Percentiles rank a stretch among this genome's conserved stretches.
Evolutionary conservation across 2,888 invertebrate genomes (phyloP).

Genomic region (Stomorhina lunata): DNA sequence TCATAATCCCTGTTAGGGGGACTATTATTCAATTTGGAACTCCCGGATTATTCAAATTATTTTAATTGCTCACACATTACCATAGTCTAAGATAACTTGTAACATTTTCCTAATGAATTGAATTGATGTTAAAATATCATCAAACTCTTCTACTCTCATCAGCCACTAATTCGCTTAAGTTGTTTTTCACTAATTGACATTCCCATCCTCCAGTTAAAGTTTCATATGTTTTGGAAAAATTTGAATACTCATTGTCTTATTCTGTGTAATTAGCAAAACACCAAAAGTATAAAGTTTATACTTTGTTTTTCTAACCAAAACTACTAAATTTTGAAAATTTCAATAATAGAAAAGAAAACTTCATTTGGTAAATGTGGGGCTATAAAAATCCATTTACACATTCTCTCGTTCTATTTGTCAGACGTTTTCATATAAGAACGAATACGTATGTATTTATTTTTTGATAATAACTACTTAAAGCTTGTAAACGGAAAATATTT

Average conservation of each 20-base stretch:
- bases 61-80: no score
- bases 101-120: conserved; percentile 51
- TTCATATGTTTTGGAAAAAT: neutral
- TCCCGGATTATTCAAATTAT: no score
- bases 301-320: conserved; percentile 8
- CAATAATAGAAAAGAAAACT: conserved; percentile 45
- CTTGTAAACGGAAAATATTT: no score
- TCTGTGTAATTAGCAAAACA: conserved; percentile 60
- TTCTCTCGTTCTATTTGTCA: neutral
- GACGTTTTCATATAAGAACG: neutral
- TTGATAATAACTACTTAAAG: no score
- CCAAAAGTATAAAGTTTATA: conserved; percentile 45
- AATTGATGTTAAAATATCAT: conserved; percentile 42
- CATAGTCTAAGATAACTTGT: neutral
- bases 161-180: conserved; percentile 30
- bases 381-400: conserved; percentile 43
- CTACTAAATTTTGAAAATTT: conserved; percentile 35
- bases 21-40: no score
- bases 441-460: conserved; percentile 4
- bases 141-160: conserved; percentile 36
- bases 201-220: neutral
- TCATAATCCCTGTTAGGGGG: no score
- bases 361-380: conserved; percentile 45
- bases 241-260: conserved; percentile 17
- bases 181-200: conserved; percentile 55